phyloP scores from a whole-genome alignment of 2,888 invertebrate genomes.

The Hylaea fasciaria region DNA sequence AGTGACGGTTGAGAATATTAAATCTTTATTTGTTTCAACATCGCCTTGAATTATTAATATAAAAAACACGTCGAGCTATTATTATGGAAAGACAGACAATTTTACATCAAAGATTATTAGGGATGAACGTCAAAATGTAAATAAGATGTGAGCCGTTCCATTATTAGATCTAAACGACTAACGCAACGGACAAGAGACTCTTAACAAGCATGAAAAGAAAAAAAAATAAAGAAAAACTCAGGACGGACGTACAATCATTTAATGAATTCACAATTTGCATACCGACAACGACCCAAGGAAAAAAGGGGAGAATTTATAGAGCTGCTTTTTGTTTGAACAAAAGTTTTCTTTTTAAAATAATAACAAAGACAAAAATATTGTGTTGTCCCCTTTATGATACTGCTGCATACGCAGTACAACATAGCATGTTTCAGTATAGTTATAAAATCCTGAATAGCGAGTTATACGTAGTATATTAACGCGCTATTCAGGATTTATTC shows the following conservation, averaged over 20 bases:
- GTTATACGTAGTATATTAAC: too few relatives aligned
- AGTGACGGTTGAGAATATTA: constrained; percentile 17
- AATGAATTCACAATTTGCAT: constrained; percentile 82
- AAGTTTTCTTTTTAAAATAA: constrained; percentile 23
- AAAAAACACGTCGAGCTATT: constrained; percentile 19
- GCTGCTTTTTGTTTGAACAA: constrained; percentile 42
- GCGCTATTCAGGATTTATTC: too few relatives aligned
- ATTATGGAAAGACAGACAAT: constrained; percentile 29
- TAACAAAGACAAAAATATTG: background rate
- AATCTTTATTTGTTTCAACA: constrained; percentile 21
- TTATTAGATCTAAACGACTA: constrained; percentile 61
- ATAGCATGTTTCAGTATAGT: too few relatives aligned
- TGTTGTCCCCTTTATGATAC: background rate
- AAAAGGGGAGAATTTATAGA: constrained; percentile 57
- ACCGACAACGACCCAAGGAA: constrained; percentile 69
- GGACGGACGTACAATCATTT: constrained; percentile 75
- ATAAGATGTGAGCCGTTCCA: constrained; percentile 43
- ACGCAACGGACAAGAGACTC: constrained; percentile 65
- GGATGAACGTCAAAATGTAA: constrained; percentile 30
- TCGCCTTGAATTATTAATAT: constrained; percentile 9
- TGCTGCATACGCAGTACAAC: too few relatives aligned
- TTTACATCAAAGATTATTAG: constrained; percentile 31
- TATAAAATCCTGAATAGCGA: too few relatives aligned
- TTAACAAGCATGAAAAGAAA: constrained; percentile 63
- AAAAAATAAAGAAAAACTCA: constrained; percentile 64